Evolutionary conservation across 2,113 vertebrate genomes (phyloP), one percentile per base, ranked within the genome.

Genomic region (Chaetorhynchus papuensis): DNA sequence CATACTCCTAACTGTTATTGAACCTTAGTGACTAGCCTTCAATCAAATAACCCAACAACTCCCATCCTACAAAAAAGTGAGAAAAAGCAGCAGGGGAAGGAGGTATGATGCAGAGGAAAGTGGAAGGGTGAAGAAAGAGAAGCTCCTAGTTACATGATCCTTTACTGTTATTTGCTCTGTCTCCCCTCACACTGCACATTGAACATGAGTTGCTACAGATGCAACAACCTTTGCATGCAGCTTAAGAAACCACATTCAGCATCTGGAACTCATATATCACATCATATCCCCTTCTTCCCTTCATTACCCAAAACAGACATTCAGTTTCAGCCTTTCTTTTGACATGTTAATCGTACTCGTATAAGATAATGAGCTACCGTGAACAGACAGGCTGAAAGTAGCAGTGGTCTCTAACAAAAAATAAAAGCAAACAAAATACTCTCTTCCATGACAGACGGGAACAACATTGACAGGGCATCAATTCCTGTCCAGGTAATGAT

Each of bases 191-290:
- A 54, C n/a, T 75, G 44, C 19, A 52, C 74, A 81, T 28, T 30
- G 37, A 90, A 89, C 69, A 68, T 16, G 49, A 84, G 64, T 17
- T 82, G 61, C 49, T 84, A 84, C 47, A 94, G 83, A 89, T 79
- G 60, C 24, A 91, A 94, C 35, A 83, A 89, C 49, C 44, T 87
- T 89, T 75, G 86, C 31, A 2, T 89, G 91, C 86, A 87, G 69
- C 61, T 95, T 60, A 77, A 92, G 52, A 89, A 92, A 91, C 64
- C 65, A 75, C 77, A 89, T 50, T 31, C 27, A 92, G 49, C 92
- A 95, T 94, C 91, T 91, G 80, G 81, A 94, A 81, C 69, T 91
- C 93, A 22, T 82, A 75, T 60, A 61, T 71, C 56, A 84, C 37
- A 91, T 60, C 76, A 57, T 41, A 94, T 45, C 57, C 47, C 61